These are phyloP conservation scores for Sitobion miscanthi DNA, from an alignment of 1,140 invertebrate genomes.

Conservation along the genomic window DNA sequence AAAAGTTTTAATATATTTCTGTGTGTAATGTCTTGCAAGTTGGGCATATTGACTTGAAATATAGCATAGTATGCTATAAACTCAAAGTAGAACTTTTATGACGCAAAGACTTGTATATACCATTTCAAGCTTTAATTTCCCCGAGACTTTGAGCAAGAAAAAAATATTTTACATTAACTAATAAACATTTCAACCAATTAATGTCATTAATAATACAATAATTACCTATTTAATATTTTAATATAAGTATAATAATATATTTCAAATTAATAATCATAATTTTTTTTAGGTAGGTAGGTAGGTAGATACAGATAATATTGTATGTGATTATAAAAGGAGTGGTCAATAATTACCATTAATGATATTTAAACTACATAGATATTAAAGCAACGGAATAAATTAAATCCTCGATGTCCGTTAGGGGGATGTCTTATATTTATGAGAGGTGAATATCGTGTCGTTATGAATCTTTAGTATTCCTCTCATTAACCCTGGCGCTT, in stretches of 20 bases:
- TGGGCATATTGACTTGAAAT: background rate
- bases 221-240: background rate
- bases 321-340: background rate
- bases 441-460: too few species aligned
- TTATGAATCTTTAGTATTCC: too few species aligned
- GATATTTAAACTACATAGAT: background rate
- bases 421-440: too few species aligned
- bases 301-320: background rate
- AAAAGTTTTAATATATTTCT: slow-evolving; percentile 45
- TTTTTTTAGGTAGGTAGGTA: background rate
- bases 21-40: background rate
- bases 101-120: background rate
- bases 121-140: background rate
- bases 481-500: too few species aligned
- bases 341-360: background rate
- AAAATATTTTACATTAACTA: background rate
- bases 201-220: background rate
- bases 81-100: background rate
- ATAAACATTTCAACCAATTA: background rate
- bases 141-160: background rate
- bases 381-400: background rate
- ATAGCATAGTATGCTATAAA: background rate
- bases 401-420: too few species aligned
- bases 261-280: background rate
- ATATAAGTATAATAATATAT: background rate